These are phyloP conservation scores for Cryptocephalus primarius DNA, from an alignment of 2,888 invertebrate genomes.

Conservation along the genomic window DNA sequence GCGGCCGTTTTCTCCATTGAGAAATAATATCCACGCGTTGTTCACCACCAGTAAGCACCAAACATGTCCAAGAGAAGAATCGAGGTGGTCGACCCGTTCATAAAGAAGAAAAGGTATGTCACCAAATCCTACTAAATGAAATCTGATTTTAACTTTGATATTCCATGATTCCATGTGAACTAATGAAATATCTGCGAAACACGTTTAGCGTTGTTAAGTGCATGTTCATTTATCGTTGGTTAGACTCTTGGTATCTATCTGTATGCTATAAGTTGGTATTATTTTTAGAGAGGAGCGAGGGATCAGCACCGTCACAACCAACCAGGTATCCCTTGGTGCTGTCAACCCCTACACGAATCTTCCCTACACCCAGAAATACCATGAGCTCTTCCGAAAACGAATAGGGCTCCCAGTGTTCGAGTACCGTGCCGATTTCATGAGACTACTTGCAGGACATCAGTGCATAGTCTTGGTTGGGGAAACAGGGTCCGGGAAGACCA, in stretches of 20 bases:
- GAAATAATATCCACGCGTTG: no score
- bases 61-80: conserved; percentile 75
- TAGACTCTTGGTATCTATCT: no score
- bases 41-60: no score
- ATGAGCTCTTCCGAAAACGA: conserved; percentile 80
- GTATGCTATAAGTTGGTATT: neutral
- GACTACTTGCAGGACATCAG: conserved; percentile 84
- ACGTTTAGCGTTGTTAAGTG: no score
- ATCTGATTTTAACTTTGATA: neutral
- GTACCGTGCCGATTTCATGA: conserved; percentile 92
- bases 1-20: no score
- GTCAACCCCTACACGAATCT: conserved; percentile 72
- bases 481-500: conserved; percentile 99
- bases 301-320: conserved; percentile 25
- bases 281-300: conserved; percentile 47
- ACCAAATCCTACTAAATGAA: conserved; percentile 1
- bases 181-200: no score
- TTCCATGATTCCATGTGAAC: no score
- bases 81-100: conserved; percentile 76
- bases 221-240: no score
- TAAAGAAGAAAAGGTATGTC: conserved; percentile 64
- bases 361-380: conserved; percentile 81
- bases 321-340: conserved; percentile 35
- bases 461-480: conserved; percentile 96
- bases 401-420: conserved; percentile 95